A percentile compares a stretch with the other conserved stretches of the same genome.
These are phyloP conservation scores for Parazoanthus atlanticus DNA, from an alignment of 92 coral and sea anemone genomes.

Conservation along the genomic window DNA sequence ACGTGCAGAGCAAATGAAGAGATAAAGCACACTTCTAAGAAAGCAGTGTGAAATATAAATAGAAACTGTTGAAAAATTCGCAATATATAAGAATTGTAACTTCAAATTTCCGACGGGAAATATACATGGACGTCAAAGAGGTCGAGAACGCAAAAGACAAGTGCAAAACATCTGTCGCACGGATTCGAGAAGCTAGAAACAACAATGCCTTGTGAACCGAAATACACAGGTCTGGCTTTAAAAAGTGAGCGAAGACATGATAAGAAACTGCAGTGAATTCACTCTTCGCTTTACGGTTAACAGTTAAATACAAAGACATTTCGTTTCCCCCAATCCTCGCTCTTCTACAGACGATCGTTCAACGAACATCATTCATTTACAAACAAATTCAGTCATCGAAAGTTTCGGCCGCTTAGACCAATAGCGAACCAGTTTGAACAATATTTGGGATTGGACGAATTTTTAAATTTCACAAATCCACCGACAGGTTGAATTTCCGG, in stretches of 20 bases:
- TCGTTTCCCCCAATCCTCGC: conserved; percentile 50
- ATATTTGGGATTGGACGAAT: conserved; percentile 93
- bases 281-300: conserved; percentile 1
- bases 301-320: conserved; percentile 10
- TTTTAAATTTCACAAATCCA: conserved; percentile 86
- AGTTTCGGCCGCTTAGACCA: conserved; percentile 85
- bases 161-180: conserved; percentile 45
- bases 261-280: neutral
- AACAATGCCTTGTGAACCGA: conserved; percentile 7
- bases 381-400: conserved; percentile 84
- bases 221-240: neutral
- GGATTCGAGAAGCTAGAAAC: conserved; percentile 21
- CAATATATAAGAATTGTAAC: neutral
- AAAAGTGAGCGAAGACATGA: neutral
- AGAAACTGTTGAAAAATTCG: neutral
- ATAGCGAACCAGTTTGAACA: conserved; percentile 85
- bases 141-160: too few relatives aligned
- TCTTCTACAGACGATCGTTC: conserved; percentile 35
- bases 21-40: neutral
- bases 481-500: conserved; percentile 87
- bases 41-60: neutral
- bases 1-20: neutral
- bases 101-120: conserved; percentile 11
- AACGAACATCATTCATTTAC: conserved; percentile 78
- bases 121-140: neutral